Evolutionary conservation across 2,797 vertebrate species (phyloP), one percentile per base, ranked within the genome.

Genomic region (Schizothorax lantsangensis): DNA sequence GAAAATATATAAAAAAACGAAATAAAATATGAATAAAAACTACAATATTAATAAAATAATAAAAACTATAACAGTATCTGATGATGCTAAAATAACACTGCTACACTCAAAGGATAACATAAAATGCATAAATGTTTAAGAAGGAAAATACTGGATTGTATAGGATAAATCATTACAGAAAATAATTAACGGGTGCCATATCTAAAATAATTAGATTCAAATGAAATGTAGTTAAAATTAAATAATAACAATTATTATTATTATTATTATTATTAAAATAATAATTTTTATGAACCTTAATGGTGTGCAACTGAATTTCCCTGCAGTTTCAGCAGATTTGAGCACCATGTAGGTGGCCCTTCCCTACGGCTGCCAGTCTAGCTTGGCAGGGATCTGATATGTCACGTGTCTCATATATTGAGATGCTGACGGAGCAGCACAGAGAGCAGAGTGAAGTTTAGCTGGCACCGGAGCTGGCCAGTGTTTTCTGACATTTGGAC

Each of bases 401-500:
- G 52, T 33, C 75, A 78, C 52, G 75, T 40, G 75, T 62, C 77
- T 62, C 54, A 62, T 40, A 19, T 79, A 62, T 62, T 26, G 54
- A 59, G 23, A 79, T 19, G 54, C 23, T 79, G 77, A 79, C 77
- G 2, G 54, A n/a, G 38, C 77, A 79, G 14, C 54, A 26, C 2
- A 79, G 21, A 62, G 36, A 79, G 21, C 11, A 15, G 11, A 38
- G 21, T 0, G 14, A 62, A 62, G 36, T 62, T 79, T 14, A 79
- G 77, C 23, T 79, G 36, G 54, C 77, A 79, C 77, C 0, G 11
- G 11, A n/a, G 21, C 52, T 26, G 49, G 19, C 21, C 54, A 79
- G 7, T 62, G 77, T 79, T 79, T 57, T 62, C 36, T 79, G 54
- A 79, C 23, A 79, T 79, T 43, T 79, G 23, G 77, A 79, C 77